A percentile compares a stretch with the other conserved stretches of the same genome.
phyloP scores from a whole-genome alignment of 2,888 invertebrate species.

The Criorhina ranunculi region DNA sequence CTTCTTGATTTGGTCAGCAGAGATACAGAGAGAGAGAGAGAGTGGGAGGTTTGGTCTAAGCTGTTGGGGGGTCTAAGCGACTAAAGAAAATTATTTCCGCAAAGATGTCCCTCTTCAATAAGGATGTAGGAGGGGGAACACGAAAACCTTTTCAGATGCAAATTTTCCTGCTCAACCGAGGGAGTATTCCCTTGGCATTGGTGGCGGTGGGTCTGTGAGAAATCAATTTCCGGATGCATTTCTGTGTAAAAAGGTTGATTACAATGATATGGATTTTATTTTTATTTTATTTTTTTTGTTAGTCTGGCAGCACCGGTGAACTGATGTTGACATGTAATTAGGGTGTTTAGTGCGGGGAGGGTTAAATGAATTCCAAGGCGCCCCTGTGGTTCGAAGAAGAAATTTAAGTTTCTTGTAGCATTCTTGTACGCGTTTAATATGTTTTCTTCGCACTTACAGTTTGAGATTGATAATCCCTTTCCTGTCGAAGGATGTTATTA shows the following conservation, averaged over 20 bases:
- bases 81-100: slow-evolving; percentile 71
- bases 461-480: no score
- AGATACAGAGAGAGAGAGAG: not conserved
- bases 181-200: slow-evolving; percentile 2
- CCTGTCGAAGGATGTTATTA: no score
- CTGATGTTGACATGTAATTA: slow-evolving; percentile 76
- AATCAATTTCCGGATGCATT: slow-evolving; percentile 76
- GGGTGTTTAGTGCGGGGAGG: slow-evolving; percentile 39
- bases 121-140: slow-evolving; percentile 31
- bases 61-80: slow-evolving; percentile 1
- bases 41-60: no score
- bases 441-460: no score
- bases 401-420: no score
- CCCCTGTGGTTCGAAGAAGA: slow-evolving; percentile 7
- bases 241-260: slow-evolving; percentile 75
- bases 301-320: slow-evolving; percentile 42
- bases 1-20: slow-evolving; percentile 48
- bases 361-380: not conserved
- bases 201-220: slow-evolving; percentile 44
- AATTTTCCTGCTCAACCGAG: slow-evolving; percentile 55
- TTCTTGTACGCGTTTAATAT: no score
- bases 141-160: slow-evolving; percentile 69
- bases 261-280: slow-evolving; percentile 64
- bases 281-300: slow-evolving; percentile 18
- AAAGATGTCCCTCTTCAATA: slow-evolving; percentile 55